Percentiles rank a stretch among this genome's conserved stretches.
phyloP scores from a whole-genome alignment of 2,797 vertebrate genomes.

The Momotus momota region DNA sequence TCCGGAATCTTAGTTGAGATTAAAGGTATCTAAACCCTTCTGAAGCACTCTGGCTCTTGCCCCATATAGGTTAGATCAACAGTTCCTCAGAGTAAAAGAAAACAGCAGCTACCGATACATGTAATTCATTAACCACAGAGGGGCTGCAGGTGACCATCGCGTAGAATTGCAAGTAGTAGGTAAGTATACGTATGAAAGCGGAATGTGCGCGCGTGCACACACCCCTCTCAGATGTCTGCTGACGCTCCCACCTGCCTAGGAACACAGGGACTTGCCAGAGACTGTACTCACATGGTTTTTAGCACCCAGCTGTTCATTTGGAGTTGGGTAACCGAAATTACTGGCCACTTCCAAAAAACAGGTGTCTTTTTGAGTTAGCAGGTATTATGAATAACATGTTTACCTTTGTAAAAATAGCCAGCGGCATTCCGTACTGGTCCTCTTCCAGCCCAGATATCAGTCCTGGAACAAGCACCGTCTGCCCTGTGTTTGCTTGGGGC shows the following conservation, averaged over 20 bases:
- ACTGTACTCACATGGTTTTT: background rate
- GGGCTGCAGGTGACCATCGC: background rate
- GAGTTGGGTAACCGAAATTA: background rate
- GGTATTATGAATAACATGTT: background rate
- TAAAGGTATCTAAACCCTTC: background rate
- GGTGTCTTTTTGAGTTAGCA: background rate
- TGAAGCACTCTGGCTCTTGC: background rate
- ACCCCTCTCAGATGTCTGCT: fast-evolving
- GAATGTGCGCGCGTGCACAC: fast-evolving
- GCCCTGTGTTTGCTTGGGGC: slow-evolving; percentile 85
- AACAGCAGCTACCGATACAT: background rate
- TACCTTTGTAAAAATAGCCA: slow-evolving; percentile 97
- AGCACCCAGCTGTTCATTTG: background rate
- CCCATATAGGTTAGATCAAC: background rate
- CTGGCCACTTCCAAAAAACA: background rate
- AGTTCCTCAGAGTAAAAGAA: background rate
- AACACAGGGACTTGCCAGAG: background rate
- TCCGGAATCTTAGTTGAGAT: background rate
- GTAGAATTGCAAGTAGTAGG: fast-evolving
- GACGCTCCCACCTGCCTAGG: too few relatives aligned
- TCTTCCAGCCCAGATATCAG: slow-evolving; percentile 93
- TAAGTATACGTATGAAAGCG: background rate
- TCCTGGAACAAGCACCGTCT: slow-evolving; percentile 81
- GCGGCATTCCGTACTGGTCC: slow-evolving; percentile 91
- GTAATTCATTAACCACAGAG: background rate